Evolutionary conservation across 64 coral and sea anemone species (phyloP).

Genomic region (Dendronephthya gigantea): DNA sequence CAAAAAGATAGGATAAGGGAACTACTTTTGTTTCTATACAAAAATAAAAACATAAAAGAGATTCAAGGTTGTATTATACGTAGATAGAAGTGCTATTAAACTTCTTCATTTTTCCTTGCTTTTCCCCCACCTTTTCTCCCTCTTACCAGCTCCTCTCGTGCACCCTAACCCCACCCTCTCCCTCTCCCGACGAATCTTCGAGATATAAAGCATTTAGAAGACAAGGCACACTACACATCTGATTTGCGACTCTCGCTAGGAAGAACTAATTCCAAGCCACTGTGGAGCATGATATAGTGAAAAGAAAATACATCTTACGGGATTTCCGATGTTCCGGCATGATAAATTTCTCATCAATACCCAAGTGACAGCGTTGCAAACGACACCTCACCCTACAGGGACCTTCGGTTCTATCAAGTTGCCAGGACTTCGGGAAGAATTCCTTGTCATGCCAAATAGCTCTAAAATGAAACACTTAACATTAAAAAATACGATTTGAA

Average conservation of each 20-base stretch:
- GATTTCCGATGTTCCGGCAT: background rate
- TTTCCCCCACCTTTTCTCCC: too few species aligned
- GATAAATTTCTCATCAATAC: background rate
- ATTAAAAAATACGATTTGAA: background rate
- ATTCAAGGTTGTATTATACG: too few species aligned
- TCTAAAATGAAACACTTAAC: background rate
- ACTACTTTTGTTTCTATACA: background rate
- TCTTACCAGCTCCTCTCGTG: too few species aligned
- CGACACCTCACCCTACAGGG: background rate
- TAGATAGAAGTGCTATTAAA: too few species aligned
- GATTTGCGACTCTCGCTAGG: too few species aligned
- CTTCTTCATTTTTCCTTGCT: too few species aligned
- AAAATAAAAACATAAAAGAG: background rate
- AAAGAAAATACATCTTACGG: background rate
- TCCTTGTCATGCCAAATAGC: constrained; percentile 15
- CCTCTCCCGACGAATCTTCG: too few species aligned
- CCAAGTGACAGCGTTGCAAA: constrained; percentile 9
- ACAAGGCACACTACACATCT: too few species aligned
- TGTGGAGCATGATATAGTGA: too few species aligned
- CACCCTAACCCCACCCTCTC: too few species aligned
- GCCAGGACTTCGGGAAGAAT: background rate
- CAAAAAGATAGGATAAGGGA: background rate
- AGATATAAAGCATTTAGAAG: too few species aligned
- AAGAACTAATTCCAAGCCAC: too few species aligned
- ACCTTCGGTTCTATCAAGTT: background rate